Evolutionary conservation across 2,888 invertebrate genomes (phyloP).

Genomic region (Mylabris sibirica): DNA sequence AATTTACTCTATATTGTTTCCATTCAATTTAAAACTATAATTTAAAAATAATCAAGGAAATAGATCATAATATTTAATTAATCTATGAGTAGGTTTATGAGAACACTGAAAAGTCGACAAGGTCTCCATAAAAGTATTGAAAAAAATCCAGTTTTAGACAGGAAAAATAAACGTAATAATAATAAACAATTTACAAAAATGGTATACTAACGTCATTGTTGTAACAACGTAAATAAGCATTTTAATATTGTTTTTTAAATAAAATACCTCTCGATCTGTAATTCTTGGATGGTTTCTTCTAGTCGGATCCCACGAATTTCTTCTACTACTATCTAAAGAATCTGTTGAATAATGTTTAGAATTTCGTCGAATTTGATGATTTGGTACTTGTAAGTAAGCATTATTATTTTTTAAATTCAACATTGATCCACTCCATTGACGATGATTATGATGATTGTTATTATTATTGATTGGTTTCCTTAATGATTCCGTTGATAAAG

Average conservation of each 20-base stretch:
- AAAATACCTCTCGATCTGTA: slow-evolving; percentile 60
- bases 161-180: not conserved
- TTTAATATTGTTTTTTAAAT: no score
- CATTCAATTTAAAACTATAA: not conserved
- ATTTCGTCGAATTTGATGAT: slow-evolving; percentile 65
- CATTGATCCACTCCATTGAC: slow-evolving; percentile 46
- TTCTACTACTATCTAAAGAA: slow-evolving; percentile 73
- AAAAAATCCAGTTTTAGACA: not conserved
- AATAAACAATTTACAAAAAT: not conserved
- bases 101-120: not conserved
- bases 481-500: slow-evolving; percentile 52
- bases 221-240: not conserved
- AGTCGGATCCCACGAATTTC: slow-evolving; percentile 74
- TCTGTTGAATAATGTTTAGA: slow-evolving; percentile 71
- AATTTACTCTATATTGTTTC: not conserved
- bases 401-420: slow-evolving; percentile 49
- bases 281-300: slow-evolving; percentile 71
- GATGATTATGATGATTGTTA: slow-evolving; percentile 43
- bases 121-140: not conserved
- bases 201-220: not conserved
- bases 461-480: slow-evolving; percentile 37
- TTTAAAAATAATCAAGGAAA: not conserved
- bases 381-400: slow-evolving; percentile 61
- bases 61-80: not conserved
- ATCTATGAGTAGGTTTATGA: not conserved